A percentile compares a stretch with the other conserved stretches of the same genome.
phyloP scores from a whole-genome alignment of 2,888 invertebrate species.

The Protodeltote pygarga region DNA sequence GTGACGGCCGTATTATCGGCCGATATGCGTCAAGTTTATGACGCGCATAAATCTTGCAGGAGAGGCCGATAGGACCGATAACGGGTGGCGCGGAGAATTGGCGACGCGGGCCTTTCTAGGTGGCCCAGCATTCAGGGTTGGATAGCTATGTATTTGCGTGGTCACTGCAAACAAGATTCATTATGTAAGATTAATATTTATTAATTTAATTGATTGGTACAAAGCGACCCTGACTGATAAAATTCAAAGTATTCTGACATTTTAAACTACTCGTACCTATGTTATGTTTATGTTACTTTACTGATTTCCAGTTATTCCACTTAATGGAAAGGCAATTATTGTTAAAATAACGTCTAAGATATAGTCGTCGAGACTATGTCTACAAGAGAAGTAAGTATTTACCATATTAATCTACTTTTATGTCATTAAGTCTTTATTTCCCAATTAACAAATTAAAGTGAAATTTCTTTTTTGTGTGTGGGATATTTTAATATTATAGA shows the following conservation, averaged over 20 bases:
- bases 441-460: no score
- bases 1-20: conserved; percentile 54
- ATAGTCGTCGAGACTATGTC: no score
- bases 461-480: no score
- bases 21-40: conserved; percentile 64
- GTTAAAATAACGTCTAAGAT: neutral
- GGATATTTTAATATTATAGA: no score
- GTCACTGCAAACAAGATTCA: conserved; percentile 29
- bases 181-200: conserved; percentile 27
- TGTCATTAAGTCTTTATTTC: no score
- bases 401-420: neutral
- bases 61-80: conserved; percentile 52
- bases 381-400: conserved; percentile 5
- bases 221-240: conserved; percentile 12
- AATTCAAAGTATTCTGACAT: neutral
- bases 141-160: conserved; percentile 18
- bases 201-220: conserved; percentile 26
- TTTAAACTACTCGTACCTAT: no score
- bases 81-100: conserved; percentile 42
- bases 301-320: conserved; percentile 3
- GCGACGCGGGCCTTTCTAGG: conserved; percentile 44
- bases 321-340: neutral
- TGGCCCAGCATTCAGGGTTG: conserved; percentile 47
- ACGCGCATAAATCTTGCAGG: conserved; percentile 62
- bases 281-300: no score